Base-by-base conservation (phyloP, 2,113 vertebrate genomes). In the Ifrita kowaldi region DNA sequence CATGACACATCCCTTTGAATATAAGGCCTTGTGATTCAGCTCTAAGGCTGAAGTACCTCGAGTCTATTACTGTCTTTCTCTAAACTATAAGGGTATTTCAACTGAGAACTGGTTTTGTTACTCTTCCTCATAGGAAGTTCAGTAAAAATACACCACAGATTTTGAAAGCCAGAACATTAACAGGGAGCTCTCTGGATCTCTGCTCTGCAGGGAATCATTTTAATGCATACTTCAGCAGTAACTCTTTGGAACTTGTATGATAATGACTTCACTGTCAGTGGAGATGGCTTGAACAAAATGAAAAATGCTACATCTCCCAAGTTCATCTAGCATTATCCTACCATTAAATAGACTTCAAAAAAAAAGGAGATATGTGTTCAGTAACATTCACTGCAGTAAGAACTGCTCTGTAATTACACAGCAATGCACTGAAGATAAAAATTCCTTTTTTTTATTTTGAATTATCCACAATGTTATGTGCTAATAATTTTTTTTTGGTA, bases 151-250 rank as follows among this genome's bases (percentile, higher is more conserved):
- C 41, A 93, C 65, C 42, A 74, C 0, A 77, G 50, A 76, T 93
- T 96, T 90, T 84, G 68, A 85, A 91, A 81, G 59, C 35, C 4
- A 9, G 71, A 91, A 83, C 60, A 95, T 92, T 93, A 92, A 44
- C 33, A 76, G 79, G 87, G 82, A 95, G 68, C 47, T 87, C 63
- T 88, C 91, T 84, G 90, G 67, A 90, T 91, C 46, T 64, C 42
- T 81, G 64, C 92, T 97, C 95, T 92, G 82, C 80, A 52, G 95
- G 90, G 87, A 97, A 47, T 88, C 9, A 83, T 95, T 97, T 90
- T 84, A 96, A 96, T 78, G 55, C 75, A 68, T 56, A 80, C 68
- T 95, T 93, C 92, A 95, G 92, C 90, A 86, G 68, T 80, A 94
- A 95, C 79, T 96, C 90, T 70, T 91, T 63, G 82, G 82, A 94